Conservation (phyloP, 1,140 invertebrate genomes). For the Aphelinus certus region DNA sequence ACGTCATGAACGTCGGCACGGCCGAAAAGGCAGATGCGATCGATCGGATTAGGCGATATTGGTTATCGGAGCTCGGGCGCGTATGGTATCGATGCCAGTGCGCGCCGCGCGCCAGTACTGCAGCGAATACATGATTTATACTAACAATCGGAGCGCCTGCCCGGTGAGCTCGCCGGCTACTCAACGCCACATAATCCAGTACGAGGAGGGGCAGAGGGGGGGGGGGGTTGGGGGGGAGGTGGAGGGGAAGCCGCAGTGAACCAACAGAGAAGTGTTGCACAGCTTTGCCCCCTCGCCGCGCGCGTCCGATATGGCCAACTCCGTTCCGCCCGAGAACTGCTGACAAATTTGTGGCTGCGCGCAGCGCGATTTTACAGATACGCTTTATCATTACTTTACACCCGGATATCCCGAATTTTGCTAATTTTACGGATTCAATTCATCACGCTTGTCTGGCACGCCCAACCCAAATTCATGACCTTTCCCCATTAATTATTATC, state of each 20-base stretch:
- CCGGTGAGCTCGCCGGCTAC: not conserved
- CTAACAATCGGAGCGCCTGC: conserved; percentile 20
- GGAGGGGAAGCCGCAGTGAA: not conserved
- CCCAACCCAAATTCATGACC: too few relatives aligned
- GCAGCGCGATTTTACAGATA: not conserved
- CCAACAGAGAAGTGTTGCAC: not conserved
- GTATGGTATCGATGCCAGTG: conserved; percentile 4
- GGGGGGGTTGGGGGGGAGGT: not conserved
- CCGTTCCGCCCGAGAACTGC: not conserved
- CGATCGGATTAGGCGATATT: conserved; percentile 26
- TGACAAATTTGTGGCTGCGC: conserved; percentile 16
- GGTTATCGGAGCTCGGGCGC: not conserved
- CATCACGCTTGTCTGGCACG: too few relatives aligned
- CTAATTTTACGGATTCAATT: too few relatives aligned
- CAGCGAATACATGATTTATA: conserved; percentile 27
- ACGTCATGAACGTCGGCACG: not conserved
- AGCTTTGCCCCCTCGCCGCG: too few relatives aligned
- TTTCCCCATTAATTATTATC: too few relatives aligned
- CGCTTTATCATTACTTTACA: conserved; percentile 4
- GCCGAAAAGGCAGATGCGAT: conserved; percentile 26
- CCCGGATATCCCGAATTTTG: too few relatives aligned
- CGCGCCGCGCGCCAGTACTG: not conserved
- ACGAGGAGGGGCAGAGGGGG: not conserved
- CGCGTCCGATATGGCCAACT: not conserved
- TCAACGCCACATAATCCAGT: conserved; percentile 14